Evolutionary conservation across 1,140 invertebrate species (phyloP).

Genomic region (Elysia chlorotica): DNA sequence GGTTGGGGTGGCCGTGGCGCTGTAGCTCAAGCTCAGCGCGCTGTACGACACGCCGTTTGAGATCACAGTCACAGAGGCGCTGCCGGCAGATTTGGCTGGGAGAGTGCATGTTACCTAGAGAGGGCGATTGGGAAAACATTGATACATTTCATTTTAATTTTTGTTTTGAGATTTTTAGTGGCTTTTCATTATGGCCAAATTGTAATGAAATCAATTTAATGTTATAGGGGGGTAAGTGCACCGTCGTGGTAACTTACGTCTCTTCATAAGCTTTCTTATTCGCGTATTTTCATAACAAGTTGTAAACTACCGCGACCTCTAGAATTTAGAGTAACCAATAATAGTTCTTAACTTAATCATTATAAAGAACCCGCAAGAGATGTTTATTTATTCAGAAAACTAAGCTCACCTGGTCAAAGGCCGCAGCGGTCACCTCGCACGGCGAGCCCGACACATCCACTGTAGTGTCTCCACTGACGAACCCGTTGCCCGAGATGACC

Average conservation of each 20-base stretch:
- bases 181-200: not conserved
- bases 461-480: conserved; percentile 20
- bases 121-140: not conserved
- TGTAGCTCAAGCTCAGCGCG: conserved; percentile 19
- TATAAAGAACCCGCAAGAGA: too few species aligned
- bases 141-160: not conserved
- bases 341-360: too few species aligned
- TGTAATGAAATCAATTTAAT: not conserved
- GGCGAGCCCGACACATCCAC: conserved; percentile 31
- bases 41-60: conserved; percentile 28
- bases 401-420: not conserved
- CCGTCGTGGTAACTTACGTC: too few species aligned
- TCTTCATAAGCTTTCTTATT: too few species aligned
- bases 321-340: too few species aligned
- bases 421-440: conserved; percentile 10
- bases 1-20: conserved; percentile 30
- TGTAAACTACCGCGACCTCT: too few species aligned
- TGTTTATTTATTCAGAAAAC: too few species aligned
- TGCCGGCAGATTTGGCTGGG: conserved; percentile 24
- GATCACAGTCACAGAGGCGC: conserved; percentile 25
- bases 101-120: conserved; percentile 32
- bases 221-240: too few species aligned
- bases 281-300: too few species aligned
- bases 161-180: not conserved
- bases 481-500: conserved; percentile 35